Base-by-base conservation (phyloP, 2,113 vertebrate genomes). In the Orycteropus afer region DNA sequence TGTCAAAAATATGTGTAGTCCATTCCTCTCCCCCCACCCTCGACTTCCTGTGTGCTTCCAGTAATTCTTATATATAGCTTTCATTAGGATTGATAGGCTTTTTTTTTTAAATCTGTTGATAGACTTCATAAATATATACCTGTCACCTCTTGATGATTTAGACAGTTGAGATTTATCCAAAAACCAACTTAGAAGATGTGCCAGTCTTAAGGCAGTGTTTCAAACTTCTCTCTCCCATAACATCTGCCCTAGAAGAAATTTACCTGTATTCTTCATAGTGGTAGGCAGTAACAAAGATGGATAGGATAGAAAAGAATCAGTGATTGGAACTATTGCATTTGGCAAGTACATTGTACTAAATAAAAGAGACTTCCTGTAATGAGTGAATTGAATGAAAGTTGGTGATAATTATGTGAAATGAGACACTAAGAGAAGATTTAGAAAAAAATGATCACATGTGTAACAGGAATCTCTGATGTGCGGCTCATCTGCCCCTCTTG, bases 121-220 rank as follows among this genome's bases (percentile, higher is more conserved):
- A 6, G 20, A 78, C 71, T 89, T 95, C 8, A 15, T 76, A 51
- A 89, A 2, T 78, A 17, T 65, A 2, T 63, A n/a, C 22, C 9
- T 78, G 51, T 78, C 34, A 23, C 17, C 51, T 67, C 73, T 82
- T 81, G 23, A 49, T 67, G 51, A 69, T 86, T 89, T 85, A 57
- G 51, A 86, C 8, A 45, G 5, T 55, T 91, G 55, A 84, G 73
- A 25, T 89, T 91, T 93, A 42, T 85, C 3, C 40, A 92, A 45
- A 86, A 89, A 74, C 67, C 13, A 67, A 22, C 89, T 55, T 90
- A 57, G 25, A 88, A 71, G 77, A 90, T 90, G n/a, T n/a, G n/a
- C 32, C 47, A 27, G 12, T 13, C 42, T 51, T 81, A 57, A 79
- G 40, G 18, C 32, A 40, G 0, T 55, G 37, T 79, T 22, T 18